Evolutionary conservation across 2,888 invertebrate genomes (phyloP).

Genomic region (Alsophila aescularia): DNA sequence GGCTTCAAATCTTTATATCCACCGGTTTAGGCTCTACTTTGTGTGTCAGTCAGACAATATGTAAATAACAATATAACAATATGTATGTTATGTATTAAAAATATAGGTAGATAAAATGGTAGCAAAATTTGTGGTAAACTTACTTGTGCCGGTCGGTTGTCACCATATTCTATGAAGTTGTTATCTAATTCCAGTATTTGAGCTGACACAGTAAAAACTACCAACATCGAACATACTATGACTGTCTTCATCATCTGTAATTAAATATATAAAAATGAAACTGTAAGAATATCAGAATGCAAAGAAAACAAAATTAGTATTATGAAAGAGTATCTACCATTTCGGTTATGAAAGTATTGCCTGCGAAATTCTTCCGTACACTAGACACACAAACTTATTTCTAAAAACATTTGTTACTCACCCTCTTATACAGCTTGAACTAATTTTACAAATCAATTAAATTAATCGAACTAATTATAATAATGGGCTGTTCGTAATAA

Average conservation of each 20-base stretch:
- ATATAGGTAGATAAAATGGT: no score
- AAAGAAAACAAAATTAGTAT: not conserved
- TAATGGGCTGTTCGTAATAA: not conserved
- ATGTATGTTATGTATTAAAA: no score
- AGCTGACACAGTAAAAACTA: slow-evolving; percentile 29
- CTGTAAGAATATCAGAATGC: not conserved
- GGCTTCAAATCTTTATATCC: no score
- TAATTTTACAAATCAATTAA: slow-evolving; percentile 5
- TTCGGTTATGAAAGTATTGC: no score
- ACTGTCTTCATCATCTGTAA: slow-evolving; percentile 31
- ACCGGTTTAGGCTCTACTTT: no score
- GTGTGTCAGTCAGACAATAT: no score
- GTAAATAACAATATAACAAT: no score
- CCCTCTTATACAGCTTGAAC: slow-evolving; percentile 16
- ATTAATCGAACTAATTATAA: not conserved
- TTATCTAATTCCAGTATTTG: slow-evolving; percentile 40
- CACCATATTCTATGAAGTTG: slow-evolving; percentile 47
- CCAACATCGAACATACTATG: slow-evolving; percentile 29
- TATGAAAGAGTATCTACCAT: no score
- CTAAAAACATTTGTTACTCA: not conserved
- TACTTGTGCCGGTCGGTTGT: slow-evolving; percentile 38
- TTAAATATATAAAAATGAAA: not conserved
- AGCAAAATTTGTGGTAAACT: slow-evolving; percentile 23
- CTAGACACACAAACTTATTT: not conserved
- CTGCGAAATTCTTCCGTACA: slow-evolving; percentile 15